These are phyloP conservation scores for Melinopterus prodromus DNA, from an alignment of 2,888 invertebrate genomes.

Conservation along the genomic window DNA sequence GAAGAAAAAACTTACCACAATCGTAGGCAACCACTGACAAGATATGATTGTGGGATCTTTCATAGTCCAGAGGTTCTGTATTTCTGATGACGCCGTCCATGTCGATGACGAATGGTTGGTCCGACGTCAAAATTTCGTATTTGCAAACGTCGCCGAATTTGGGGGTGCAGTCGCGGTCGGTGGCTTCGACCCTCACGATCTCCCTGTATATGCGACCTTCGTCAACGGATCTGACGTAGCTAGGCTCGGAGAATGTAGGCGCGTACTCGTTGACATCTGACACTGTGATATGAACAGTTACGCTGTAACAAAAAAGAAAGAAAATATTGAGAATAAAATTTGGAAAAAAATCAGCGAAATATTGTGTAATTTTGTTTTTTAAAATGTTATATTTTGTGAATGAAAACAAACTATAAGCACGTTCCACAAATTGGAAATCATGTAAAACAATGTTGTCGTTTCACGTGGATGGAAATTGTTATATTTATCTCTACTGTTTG, in stretches of 20 bases:
- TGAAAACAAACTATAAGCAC: too few species aligned
- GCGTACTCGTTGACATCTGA: conserved; percentile 96
- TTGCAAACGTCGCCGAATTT: conserved; percentile 96
- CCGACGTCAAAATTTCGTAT: conserved; percentile 93
- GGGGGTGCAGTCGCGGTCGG: conserved; percentile 95
- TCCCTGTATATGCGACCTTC: conserved; percentile 91
- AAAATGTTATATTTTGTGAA: too few species aligned
- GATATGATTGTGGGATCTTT: conserved; percentile 94
- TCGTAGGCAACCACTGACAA: conserved; percentile 96
- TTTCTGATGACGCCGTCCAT: conserved; percentile 95
- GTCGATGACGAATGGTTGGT: conserved; percentile 91
- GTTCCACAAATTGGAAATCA: too few species aligned
- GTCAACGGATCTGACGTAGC: conserved; percentile 89
- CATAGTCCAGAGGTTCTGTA: conserved; percentile 92
- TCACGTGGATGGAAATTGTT: too few species aligned
- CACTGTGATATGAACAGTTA: conserved; percentile 93
- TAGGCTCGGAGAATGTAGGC: conserved; percentile 89
- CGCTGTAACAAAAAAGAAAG: conserved; percentile 65
- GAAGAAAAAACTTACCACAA: conserved; percentile 72
- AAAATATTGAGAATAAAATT: neutral
- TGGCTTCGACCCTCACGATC: conserved; percentile 90
- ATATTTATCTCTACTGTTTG: too few species aligned
- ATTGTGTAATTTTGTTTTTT: neutral
- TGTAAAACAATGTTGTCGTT: too few species aligned
- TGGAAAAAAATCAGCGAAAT: neutral